Conservation (phyloP, 2,888 invertebrate species). For the Patella ulyssiponensis region DNA sequence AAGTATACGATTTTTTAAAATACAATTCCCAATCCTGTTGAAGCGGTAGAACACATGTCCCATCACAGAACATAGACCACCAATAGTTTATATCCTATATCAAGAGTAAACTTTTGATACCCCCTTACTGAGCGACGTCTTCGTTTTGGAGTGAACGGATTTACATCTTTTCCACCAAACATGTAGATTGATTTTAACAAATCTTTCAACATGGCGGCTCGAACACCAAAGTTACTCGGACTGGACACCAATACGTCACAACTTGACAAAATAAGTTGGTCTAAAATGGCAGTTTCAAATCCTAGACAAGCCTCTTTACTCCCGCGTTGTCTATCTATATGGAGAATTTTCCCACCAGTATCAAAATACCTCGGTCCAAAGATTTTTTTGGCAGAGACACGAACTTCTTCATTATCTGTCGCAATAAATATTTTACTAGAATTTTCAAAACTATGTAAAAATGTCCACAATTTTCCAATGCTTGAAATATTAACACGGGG, state of each 20-base stretch:
- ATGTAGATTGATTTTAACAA: too few relatives aligned
- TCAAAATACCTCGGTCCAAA: conserved; percentile 19
- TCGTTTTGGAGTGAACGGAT: too few relatives aligned
- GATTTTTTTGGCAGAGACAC: neutral
- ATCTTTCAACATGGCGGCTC: conserved; percentile 20
- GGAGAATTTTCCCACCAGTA: conserved; percentile 11
- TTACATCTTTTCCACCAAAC: too few relatives aligned
- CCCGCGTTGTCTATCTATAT: conserved; percentile 25
- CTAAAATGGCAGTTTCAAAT: conserved; percentile 30
- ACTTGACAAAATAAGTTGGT: conserved; percentile 26
- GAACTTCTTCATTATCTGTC: conserved; percentile 19
- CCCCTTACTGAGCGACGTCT: too few relatives aligned
- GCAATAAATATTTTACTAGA: conserved; percentile 19
- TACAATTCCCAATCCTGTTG: too few relatives aligned
- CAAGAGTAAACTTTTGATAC: too few relatives aligned
- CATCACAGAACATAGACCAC: too few relatives aligned
- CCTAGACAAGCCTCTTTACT: conserved; percentile 9
- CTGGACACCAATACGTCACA: conserved; percentile 23
- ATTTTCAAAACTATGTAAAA: conserved; percentile 14
- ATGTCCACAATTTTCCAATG: conserved; percentile 19
- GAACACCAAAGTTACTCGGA: conserved; percentile 35
- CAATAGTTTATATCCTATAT: too few relatives aligned
- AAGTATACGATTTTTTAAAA: too few relatives aligned
- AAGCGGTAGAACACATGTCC: too few relatives aligned
- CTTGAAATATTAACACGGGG: conserved; percentile 16